A percentile compares a stretch with the other conserved stretches of the same genome.
Evolutionary conservation across 2,888 invertebrate genomes (phyloP).

Genomic region (Microplitis deprimator): DNA sequence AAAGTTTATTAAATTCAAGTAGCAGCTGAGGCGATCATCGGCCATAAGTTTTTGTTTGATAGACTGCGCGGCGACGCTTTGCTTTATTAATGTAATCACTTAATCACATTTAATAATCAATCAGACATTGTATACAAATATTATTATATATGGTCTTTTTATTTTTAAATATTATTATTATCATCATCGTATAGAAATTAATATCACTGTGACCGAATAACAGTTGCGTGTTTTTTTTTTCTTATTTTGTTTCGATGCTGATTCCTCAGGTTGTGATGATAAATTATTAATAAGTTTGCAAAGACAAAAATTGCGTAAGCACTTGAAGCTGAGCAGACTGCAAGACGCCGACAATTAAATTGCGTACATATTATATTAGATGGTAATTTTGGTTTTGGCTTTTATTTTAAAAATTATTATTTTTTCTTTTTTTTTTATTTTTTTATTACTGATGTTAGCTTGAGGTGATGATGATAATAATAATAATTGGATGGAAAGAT

Average conservation of each 20-base stretch:
- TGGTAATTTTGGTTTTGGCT: background rate
- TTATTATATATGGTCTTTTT: too few relatives aligned
- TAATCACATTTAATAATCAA: background rate
- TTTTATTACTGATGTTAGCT: background rate
- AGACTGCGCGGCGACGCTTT: constrained; percentile 33
- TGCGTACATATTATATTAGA: background rate
- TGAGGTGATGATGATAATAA: background rate
- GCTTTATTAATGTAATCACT: background rate
- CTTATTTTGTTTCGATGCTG: background rate
- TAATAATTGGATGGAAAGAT: background rate
- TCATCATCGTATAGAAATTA: background rate
- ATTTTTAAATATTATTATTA: too few relatives aligned
- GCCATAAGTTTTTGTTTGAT: background rate
- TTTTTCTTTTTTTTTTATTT: background rate
- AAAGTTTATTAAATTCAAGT: background rate
- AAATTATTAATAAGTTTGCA: background rate
- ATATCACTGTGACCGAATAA: background rate
- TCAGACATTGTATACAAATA: background rate
- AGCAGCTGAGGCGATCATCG: constrained; percentile 27
- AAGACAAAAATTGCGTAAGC: constrained; percentile 19
- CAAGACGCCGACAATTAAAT: constrained; percentile 46
- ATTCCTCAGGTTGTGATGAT: background rate
- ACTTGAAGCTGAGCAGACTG: constrained; percentile 43
- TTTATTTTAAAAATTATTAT: background rate
- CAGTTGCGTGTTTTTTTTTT: background rate